These are phyloP conservation scores for Chelonoidis abingdonii DNA, from an alignment of 2,113 vertebrate species.

Conservation along the genomic window DNA sequence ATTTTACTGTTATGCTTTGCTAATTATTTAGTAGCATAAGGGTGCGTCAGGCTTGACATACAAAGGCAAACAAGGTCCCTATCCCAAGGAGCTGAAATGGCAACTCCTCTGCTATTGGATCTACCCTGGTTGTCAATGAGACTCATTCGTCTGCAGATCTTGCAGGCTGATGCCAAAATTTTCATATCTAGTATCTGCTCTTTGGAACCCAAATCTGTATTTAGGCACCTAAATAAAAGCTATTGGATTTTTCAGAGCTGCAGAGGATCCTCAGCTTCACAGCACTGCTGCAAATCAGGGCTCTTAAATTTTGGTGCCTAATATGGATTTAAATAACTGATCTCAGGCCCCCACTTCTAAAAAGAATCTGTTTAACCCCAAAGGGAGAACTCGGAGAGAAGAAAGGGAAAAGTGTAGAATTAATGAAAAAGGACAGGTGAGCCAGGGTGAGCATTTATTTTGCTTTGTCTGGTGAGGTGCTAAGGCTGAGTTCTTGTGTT, in stretches of 20 bases:
- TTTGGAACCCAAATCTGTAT: not conserved
- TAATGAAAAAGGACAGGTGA: not conserved
- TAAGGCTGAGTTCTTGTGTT: not conserved
- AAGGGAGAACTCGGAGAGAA: not conserved
- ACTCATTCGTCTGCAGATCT: not conserved
- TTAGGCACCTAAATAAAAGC: not conserved
- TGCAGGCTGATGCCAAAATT: not conserved
- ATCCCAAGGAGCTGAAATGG: not conserved
- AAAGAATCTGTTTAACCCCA: not conserved
- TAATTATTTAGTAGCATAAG: not conserved
- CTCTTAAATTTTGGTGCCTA: not conserved
- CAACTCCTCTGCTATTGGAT: not conserved
- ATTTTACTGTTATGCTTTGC: slow-evolving; percentile 9
- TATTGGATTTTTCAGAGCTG: not conserved
- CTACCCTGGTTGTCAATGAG: not conserved
- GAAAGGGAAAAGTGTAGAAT: not conserved
- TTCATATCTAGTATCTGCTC: not conserved
- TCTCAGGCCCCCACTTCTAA: not conserved
- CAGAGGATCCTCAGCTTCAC: not conserved
- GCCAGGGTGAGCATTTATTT: not conserved
- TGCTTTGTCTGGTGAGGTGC: not conserved
- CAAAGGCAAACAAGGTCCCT: not conserved
- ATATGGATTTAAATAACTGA: not conserved
- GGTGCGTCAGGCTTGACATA: not conserved
- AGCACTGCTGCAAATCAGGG: not conserved